Base-by-base conservation (phyloP, 2,888 invertebrate genomes). In the Therioaphis trifolii region DNA sequence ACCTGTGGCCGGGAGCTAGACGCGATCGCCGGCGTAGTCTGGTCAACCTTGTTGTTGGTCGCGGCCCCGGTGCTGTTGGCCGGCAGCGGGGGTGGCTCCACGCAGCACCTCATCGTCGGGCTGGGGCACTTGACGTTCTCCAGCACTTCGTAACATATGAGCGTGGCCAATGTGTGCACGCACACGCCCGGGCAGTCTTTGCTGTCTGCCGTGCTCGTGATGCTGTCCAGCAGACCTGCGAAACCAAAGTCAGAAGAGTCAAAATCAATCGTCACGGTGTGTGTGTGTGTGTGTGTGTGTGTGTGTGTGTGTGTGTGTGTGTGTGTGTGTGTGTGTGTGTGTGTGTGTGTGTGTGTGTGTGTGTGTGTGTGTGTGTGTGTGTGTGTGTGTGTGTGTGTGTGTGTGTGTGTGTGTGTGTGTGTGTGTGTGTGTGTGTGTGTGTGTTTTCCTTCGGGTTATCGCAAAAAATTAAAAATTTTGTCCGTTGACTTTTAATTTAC, bases 121-220 rank as follows among this genome's bases (percentile, higher is more conserved):
- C 93, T 92, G 35, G 95, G 95, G 87, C 96, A 96, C 85, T 92
- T 92, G 27, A 95, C 93, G 87, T 95, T 93, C 85, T 95, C 95
- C 76, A 94, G 90, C 24, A 96, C 95, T 86, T 95, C 93, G 88
- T 94, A 93, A 88, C 96, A 96, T 87, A 96, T 94, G 85, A 96
- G 89, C 0, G 96, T 94, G 2, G 96, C 95, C 84, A 96, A 89
- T 14, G 95, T 92, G 88, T 96, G 95, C 85, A 96, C 94, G 89
- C 96, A 96, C 84, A 94, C 93, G 0, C 96, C 96, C 0, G 96
- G 96, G 88, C 96, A 96, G 88, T 95, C 93, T 89, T 94, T 94
- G 84, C 93, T 92, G 88, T 95, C 94, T 85, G 93, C 95, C 85
- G 96, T 95, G 86, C 93, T 94, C 85, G 96, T 95, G 88, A 96